These are phyloP conservation scores for Nemoura dubitans DNA, from an alignment of 2,888 invertebrate species.

Conservation along the genomic window DNA sequence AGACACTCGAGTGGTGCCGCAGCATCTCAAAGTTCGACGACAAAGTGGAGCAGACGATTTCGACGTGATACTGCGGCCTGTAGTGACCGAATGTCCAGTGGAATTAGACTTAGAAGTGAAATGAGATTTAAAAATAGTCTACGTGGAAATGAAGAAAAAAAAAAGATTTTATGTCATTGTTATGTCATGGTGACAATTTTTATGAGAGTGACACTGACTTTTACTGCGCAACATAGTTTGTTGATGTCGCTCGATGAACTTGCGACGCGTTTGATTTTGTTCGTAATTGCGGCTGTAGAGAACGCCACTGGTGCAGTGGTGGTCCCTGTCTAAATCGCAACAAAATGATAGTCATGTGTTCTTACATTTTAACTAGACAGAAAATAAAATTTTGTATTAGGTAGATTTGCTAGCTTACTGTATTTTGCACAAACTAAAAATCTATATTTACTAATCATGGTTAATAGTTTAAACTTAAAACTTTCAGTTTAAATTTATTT, in stretches of 20 bases:
- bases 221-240: background rate
- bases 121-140: slow-evolving; percentile 30
- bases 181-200: slow-evolving; percentile 27
- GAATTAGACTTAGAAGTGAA: slow-evolving; percentile 2
- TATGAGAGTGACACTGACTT: slow-evolving; percentile 7
- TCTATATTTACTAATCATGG: background rate
- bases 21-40: background rate
- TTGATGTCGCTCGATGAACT: background rate
- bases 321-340: background rate
- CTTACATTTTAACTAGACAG: background rate
- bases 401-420: slow-evolving; percentile 12
- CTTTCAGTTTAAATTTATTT: background rate
- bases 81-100: background rate
- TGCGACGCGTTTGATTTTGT: background rate
- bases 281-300: background rate
- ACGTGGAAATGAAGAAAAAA: slow-evolving; percentile 7
- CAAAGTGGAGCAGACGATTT: background rate
- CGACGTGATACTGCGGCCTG: background rate
- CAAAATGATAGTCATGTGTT: slow-evolving; percentile 20
- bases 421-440: slow-evolving; percentile 7
- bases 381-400: background rate
- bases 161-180: slow-evolving; percentile 22
- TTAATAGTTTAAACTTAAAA: background rate
- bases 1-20: background rate
- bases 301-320: background rate